Evolutionary conservation across 2,113 vertebrate genomes (phyloP).

Genomic region (Engystomops pustulosus): DNA sequence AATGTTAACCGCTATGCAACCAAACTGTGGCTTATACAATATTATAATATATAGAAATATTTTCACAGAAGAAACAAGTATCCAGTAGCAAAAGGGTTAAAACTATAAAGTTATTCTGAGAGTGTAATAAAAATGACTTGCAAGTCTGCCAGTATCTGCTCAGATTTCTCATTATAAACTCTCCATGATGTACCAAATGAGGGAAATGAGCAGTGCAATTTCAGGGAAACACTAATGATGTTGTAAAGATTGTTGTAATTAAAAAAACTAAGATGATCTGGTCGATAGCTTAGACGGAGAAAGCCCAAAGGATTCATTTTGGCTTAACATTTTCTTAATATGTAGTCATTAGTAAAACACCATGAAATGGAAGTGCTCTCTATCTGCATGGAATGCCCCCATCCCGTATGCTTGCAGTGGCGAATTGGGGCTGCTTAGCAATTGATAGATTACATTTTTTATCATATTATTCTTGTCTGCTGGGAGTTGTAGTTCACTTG

Average conservation of each 20-base stretch:
- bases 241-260: conserved; percentile 51
- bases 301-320: conserved; percentile 11
- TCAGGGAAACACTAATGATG: conserved; percentile 46
- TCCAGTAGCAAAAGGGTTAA: background rate
- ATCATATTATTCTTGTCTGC: background rate
- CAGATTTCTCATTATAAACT: conserved; percentile 45
- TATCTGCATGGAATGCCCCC: background rate
- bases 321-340: conserved; percentile 33
- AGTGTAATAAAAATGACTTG: conserved; percentile 29
- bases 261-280: conserved; percentile 31
- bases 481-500: background rate
- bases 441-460: background rate
- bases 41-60: background rate
- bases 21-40: too few species aligned
- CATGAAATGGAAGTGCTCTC: conserved; percentile 21
- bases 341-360: conserved; percentile 35
- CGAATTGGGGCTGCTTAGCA: background rate
- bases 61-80: background rate
- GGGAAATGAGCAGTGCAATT: conserved; percentile 12
- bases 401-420: background rate
- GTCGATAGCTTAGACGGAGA: conserved; percentile 20
- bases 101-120: conserved; percentile 7
- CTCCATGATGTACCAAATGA: conserved; percentile 23
- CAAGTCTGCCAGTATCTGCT: conserved; percentile 19
- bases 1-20: too few species aligned